Base-by-base conservation (phyloP, 1,140 invertebrate species). In the Aphelenchoides avenae region DNA sequence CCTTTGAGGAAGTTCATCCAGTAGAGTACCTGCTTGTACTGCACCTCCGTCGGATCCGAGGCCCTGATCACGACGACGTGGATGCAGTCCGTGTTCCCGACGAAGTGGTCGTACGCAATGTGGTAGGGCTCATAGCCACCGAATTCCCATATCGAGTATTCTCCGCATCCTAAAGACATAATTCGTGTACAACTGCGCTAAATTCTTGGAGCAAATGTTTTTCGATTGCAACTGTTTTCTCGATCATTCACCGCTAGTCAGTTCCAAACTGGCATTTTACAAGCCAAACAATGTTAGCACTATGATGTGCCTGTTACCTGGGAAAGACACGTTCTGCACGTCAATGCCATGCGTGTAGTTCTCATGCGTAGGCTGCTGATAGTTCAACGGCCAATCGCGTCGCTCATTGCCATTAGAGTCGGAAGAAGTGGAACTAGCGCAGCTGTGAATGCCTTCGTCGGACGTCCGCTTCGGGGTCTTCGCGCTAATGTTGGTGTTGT, bases 1-100 rank as follows among this genome's bases (percentile, higher is more conserved):
- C 86, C 84, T 77, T 86, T 83, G 46, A 89, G 80, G 77, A 89
- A 89, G 62, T 85, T 84, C 29, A 89, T 78, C 88, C 88, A 89
- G 79, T 87, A 89, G 55, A 83, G 81, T 15, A 15, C 58, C 9
- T 15, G 42, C 26, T 68, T 67, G 22, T 68, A 71, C 76, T 87
- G 86, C 52, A 85, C 82, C 40, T 85, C 86, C 15, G 84, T 80
- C 9, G 86, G 80, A 70, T 89, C 87, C 64, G 82, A 80, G 24
- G 87, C 79, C 76, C 82, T 86, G 77, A 87, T 87, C n/a, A 87
- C 81, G 60, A 89, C 82, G 5, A 86, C 77, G 68, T 88, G 84
- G 36, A 87, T 77, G 69, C 84, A 84, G 66, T 83, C 83, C 26
- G 82, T 80, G 66, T 85, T 85, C 5, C 84, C 85, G 30, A 88